phyloP scores from a whole-genome alignment of 1,140 invertebrate species.

The Conus betulinus region DNA sequence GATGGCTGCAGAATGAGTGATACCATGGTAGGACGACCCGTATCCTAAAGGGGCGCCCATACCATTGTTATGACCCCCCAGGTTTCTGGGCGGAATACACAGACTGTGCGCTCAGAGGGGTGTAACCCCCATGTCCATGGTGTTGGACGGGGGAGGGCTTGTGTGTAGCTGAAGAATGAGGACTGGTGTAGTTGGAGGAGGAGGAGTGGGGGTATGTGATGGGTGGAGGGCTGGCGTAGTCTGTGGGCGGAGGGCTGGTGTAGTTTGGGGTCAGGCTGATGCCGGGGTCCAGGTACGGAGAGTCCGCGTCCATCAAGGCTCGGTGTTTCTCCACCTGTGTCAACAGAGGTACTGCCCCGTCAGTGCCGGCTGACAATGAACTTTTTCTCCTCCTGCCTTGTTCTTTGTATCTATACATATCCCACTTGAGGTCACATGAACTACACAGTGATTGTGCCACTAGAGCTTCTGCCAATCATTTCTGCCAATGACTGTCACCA shows the following conservation, averaged over 20 bases:
- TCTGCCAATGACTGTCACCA: no score
- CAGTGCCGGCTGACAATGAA: no score
- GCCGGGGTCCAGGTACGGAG: not conserved
- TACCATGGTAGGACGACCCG: not conserved
- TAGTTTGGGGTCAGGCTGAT: not conserved
- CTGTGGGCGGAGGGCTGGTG: not conserved
- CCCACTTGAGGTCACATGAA: no score
- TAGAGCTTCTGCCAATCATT: no score
- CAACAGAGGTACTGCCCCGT: not conserved
- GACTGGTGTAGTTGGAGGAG: not conserved
- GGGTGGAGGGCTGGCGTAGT: not conserved
- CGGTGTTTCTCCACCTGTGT: not conserved
- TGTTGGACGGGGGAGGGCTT: not conserved
- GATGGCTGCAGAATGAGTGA: not conserved
- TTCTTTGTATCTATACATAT: no score
- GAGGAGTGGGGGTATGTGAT: not conserved
- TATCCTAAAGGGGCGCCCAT: not conserved
- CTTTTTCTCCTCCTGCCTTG: no score
- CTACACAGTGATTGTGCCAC: no score
- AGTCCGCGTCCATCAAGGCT: not conserved
- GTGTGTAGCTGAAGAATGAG: not conserved
- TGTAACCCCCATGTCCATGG: not conserved
- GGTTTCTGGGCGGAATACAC: not conserved
- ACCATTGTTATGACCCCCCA: no score
- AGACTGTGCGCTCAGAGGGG: not conserved